Percentiles rank a stretch among this genome's conserved stretches.
phyloP scores from a whole-genome alignment of 2,888 invertebrate species.

The Ernsta delagoae region DNA sequence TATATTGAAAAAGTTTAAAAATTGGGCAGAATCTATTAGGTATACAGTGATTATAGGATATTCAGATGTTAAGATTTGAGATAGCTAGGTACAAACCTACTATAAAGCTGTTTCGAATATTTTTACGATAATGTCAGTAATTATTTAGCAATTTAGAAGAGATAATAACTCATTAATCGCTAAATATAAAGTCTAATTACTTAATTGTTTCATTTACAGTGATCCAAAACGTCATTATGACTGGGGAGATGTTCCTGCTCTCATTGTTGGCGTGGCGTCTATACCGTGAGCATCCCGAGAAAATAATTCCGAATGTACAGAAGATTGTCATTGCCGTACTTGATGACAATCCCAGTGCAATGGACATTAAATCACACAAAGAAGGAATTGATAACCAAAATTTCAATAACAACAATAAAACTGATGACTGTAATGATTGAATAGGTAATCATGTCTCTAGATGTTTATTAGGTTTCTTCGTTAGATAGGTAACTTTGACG shows the following conservation, averaged over 20 bases:
- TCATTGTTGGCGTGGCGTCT: constrained; percentile 86
- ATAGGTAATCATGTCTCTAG: neutral
- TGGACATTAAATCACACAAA: constrained; percentile 49
- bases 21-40: too few species aligned
- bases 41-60: too few species aligned
- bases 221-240: constrained; percentile 87
- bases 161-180: neutral
- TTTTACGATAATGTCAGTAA: too few species aligned
- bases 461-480: neutral
- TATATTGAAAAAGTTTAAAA: too few species aligned
- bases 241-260: constrained; percentile 88
- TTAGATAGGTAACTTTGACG: neutral
- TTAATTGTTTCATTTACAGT: constrained; percentile 73
- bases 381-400: constrained; percentile 19
- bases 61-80: too few species aligned
- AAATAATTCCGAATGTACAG: constrained; percentile 57
- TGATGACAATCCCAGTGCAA: constrained; percentile 57
- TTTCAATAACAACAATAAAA: constrained; percentile 22
- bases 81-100: too few species aligned
- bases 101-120: too few species aligned
- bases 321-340: constrained; percentile 65
- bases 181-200: too few species aligned
- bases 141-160: too few species aligned
- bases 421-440: constrained; percentile 11
- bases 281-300: constrained; percentile 79